Evolutionary conservation across 2,113 vertebrate species (phyloP).

Genomic region (Myocastor coypus): DNA sequence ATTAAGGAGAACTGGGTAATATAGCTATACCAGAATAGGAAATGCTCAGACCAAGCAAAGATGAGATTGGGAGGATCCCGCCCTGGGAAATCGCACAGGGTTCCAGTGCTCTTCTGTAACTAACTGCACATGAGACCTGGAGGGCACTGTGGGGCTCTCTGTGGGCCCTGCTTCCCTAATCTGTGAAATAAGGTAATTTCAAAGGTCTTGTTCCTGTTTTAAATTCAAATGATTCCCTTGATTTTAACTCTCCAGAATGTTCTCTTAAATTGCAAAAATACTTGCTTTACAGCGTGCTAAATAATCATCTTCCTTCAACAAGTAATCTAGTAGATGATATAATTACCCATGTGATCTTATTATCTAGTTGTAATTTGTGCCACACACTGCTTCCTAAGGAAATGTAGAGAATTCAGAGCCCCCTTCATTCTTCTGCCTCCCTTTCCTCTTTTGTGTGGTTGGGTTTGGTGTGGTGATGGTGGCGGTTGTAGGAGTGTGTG

Average conservation of each 20-base stretch:
- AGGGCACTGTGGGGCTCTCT: neutral
- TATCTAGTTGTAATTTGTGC: constrained; percentile 56
- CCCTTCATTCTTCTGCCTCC: constrained; percentile 55
- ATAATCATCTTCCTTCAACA: constrained; percentile 65
- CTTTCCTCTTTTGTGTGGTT: neutral
- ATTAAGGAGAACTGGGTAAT: constrained; percentile 85
- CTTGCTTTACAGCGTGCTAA: neutral
- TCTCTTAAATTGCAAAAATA: constrained; percentile 29
- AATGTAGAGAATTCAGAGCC: constrained; percentile 86
- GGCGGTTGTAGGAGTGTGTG: rapidly evolving
- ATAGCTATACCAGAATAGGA: constrained; percentile 78
- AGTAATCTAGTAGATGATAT: constrained; percentile 39
- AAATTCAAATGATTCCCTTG: constrained; percentile 37
- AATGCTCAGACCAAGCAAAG: constrained; percentile 64
- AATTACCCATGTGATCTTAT: neutral
- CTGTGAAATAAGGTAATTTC: constrained; percentile 18
- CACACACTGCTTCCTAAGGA: constrained; percentile 83
- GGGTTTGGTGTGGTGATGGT: neutral
- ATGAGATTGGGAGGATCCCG: constrained; percentile 66
- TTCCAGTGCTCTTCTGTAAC: neutral
- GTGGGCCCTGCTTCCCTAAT: constrained; percentile 12
- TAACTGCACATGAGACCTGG: neutral
- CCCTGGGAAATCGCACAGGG: neutral
- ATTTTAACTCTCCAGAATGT: constrained; percentile 25
- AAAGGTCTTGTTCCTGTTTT: constrained; percentile 3